Evolutionary conservation across 2,888 invertebrate species (phyloP).

Genomic region (Lithophane ornitopus): DNA sequence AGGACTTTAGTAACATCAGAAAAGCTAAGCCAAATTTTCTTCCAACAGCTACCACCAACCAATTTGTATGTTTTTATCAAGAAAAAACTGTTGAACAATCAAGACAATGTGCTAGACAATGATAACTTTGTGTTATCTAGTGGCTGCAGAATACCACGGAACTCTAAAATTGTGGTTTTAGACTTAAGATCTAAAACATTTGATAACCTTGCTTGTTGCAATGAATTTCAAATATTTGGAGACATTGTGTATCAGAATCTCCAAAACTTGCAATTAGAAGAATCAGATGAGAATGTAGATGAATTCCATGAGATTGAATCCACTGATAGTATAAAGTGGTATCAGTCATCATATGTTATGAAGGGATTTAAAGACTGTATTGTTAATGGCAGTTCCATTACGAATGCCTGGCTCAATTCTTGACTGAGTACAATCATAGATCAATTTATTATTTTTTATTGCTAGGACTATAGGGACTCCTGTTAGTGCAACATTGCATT

Average conservation of each 20-base stretch:
- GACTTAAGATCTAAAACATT: conserved; percentile 77
- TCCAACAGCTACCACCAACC: conserved; percentile 82
- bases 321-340: conserved; percentile 84
- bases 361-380: conserved; percentile 91
- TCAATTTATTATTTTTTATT: conserved; percentile 53
- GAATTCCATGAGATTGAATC: conserved; percentile 82
- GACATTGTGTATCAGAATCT: conserved; percentile 75
- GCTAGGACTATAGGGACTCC: conserved; percentile 3
- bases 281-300: conserved; percentile 62
- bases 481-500: conserved; percentile 29
- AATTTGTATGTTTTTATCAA: conserved; percentile 89
- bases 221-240: conserved; percentile 84
- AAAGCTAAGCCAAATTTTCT: conserved; percentile 82
- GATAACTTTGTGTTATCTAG: conserved; percentile 81
- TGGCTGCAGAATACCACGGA: conserved; percentile 83
- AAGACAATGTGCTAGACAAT: conserved; percentile 73
- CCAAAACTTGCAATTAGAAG: conserved; percentile 68
- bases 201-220: conserved; percentile 81
- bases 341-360: conserved; percentile 89
- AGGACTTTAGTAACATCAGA: conserved; percentile 88
- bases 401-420: conserved; percentile 86
- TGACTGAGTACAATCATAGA: conserved; percentile 59
- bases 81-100: conserved; percentile 74
- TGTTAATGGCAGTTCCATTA: conserved; percentile 89
- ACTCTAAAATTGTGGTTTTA: conserved; percentile 80